Conservation (phyloP, 2,113 vertebrate genomes). For the Tragelaphus strepsiceros region DNA sequence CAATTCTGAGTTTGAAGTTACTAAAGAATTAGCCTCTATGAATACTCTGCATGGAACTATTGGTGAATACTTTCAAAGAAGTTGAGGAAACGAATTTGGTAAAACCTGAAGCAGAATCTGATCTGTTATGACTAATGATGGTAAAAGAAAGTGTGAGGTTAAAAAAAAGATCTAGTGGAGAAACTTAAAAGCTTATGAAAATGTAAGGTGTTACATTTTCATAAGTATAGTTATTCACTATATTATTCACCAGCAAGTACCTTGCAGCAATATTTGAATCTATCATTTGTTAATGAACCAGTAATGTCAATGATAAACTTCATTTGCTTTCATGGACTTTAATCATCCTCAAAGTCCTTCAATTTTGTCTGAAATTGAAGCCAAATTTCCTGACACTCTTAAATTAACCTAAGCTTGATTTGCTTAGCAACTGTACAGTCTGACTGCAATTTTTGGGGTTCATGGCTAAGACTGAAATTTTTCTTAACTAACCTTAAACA, state of each 20-base stretch:
- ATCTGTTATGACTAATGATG: neutral
- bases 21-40: neutral
- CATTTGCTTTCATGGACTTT: neutral
- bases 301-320: neutral
- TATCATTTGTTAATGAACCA: neutral
- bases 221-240: neutral
- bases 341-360: neutral
- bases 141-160: neutral
- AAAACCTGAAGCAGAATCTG: neutral
- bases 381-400: neutral
- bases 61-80: constrained; percentile 4
- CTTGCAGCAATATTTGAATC: neutral
- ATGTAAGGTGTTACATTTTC: neutral
- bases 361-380: constrained; percentile 28
- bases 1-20: neutral
- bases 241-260: neutral
- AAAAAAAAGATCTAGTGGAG: neutral
- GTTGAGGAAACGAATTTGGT: neutral
- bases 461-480: neutral
- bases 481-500: constrained; percentile 16
- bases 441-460: neutral
- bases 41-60: neutral
- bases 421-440: neutral
- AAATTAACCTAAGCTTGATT: neutral
- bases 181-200: neutral